These are phyloP conservation scores for Cyphomyrus discorhynchus DNA, from an alignment of 2,113 vertebrate genomes.

Conservation along the genomic window DNA sequence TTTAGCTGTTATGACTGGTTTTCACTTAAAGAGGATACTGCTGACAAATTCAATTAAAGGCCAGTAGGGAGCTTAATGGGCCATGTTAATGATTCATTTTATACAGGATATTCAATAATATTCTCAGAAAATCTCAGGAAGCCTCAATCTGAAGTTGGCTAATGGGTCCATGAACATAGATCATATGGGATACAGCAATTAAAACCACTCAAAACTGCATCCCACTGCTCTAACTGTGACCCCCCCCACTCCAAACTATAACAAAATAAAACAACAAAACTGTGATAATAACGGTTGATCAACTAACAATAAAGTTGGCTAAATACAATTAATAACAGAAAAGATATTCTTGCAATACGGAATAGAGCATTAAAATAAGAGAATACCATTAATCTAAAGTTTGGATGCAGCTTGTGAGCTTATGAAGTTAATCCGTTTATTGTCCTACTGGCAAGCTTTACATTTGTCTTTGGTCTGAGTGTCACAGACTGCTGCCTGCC, in stretches of 20 bases:
- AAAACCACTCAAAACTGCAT: slow-evolving; percentile 41
- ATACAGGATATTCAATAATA: slow-evolving; percentile 88
- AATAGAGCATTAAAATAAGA: not conserved
- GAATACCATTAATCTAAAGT: not conserved
- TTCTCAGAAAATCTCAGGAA: slow-evolving; percentile 78
- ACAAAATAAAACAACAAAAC: slow-evolving; percentile 9
- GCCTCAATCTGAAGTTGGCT: slow-evolving; percentile 70
- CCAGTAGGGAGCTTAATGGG: slow-evolving; percentile 89
- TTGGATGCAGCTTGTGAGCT: not conserved
- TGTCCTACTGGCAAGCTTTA: not conserved
- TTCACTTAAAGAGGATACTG: slow-evolving; percentile 86
- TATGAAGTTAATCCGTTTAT: not conserved
- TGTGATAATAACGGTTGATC: not conserved
- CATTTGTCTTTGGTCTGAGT: too few species aligned
- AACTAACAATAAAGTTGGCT: not conserved
- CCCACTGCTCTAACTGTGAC: not conserved
- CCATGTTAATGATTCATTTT: slow-evolving; percentile 91
- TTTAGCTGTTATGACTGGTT: slow-evolving; percentile 81
- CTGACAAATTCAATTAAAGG: slow-evolving; percentile 97
- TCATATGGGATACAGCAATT: slow-evolving; percentile 63
- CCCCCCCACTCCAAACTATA: slow-evolving; percentile 33
- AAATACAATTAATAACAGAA: not conserved
- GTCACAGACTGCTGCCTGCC: not conserved
- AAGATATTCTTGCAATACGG: not conserved
- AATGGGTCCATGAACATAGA: slow-evolving; percentile 63